Base-by-base conservation (phyloP, 2,888 invertebrate species). In the Octodonta nipae region DNA sequence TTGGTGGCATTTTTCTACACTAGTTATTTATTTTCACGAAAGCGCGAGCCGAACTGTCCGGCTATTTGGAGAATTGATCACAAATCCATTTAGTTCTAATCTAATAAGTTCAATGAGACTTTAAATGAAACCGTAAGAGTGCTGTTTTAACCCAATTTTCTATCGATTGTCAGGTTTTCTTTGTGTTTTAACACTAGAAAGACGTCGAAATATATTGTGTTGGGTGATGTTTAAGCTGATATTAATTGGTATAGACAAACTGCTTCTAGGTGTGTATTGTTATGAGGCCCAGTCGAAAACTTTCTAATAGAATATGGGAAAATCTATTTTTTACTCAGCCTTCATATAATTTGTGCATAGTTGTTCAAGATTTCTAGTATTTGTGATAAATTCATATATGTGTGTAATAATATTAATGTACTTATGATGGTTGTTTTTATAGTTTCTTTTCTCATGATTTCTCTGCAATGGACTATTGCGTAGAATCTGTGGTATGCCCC, bases 1-100 rank as follows among this genome's bases (percentile, higher is more conserved):
- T 87, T 3, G 78, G 79, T 5, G 78, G 77, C 84, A 84, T 83
- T 54, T 35, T 37, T 30, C 20, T 6, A 22, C 26, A 8, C 24
- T 32, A 39, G 32, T 22, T 15, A 30, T 16, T 17, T 33, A 24
- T 15, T 26, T 24, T 8, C 28, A 11, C 11, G 17, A 29, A 32
- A 22, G 34, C 33, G 32, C 28, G 35, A 30, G 29, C 36, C 30
- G 32, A 20, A 42, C 38, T 42, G 29, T 37, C 29, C 25, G 29
- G 14, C 24, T 31, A 20, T 34, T 30, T 34, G 8, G 10, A 10
- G 8, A 22, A 17, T 1, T 6, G 15, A 13, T 24, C 6, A 27
- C 15, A 44, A 48, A 49, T 46, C 43, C 41, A 39, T 40, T 49
- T 46, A 49, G 38, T 32, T 34, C 28, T 49, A 49, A 49, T 49